phyloP scores from a whole-genome alignment of 2,113 vertebrate species.

The Paralichthys olivaceus region DNA sequence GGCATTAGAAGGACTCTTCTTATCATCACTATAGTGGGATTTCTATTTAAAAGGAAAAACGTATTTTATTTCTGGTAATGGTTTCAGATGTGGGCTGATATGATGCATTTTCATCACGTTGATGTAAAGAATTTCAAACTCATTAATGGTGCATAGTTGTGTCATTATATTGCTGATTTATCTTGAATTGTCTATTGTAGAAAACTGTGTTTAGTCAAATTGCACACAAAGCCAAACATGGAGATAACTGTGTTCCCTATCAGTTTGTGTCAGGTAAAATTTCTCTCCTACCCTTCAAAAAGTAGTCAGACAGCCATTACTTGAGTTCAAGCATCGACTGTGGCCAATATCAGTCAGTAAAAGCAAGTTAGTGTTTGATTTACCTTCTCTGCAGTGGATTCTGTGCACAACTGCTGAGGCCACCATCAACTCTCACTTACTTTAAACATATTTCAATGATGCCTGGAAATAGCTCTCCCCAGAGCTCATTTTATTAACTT shows the following conservation, averaged over 20 bases:
- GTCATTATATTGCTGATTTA: too few species aligned
- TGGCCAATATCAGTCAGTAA: constrained; percentile 39
- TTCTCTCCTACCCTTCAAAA: background rate
- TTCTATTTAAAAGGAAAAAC: too few species aligned
- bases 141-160: too few species aligned
- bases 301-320: constrained; percentile 25
- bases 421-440: constrained; percentile 48
- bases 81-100: background rate
- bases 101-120: background rate
- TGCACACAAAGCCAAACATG: too few species aligned
- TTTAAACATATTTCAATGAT: constrained; percentile 63
- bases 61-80: too few species aligned
- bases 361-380: constrained; percentile 46
- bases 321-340: constrained; percentile 19
- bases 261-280: background rate
- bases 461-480: constrained; percentile 62
- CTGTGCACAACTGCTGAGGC: constrained; percentile 21
- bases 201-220: too few species aligned
- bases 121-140: too few species aligned
- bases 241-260: background rate
- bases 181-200: too few species aligned
- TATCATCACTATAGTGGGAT: too few species aligned
- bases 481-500: constrained; percentile 74
- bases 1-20: too few species aligned
- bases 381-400: constrained; percentile 34